Evolutionary conservation across 2,888 invertebrate species (phyloP), one percentile per base, ranked within the genome.

Genomic region (Nephrotoma guestfalica): DNA sequence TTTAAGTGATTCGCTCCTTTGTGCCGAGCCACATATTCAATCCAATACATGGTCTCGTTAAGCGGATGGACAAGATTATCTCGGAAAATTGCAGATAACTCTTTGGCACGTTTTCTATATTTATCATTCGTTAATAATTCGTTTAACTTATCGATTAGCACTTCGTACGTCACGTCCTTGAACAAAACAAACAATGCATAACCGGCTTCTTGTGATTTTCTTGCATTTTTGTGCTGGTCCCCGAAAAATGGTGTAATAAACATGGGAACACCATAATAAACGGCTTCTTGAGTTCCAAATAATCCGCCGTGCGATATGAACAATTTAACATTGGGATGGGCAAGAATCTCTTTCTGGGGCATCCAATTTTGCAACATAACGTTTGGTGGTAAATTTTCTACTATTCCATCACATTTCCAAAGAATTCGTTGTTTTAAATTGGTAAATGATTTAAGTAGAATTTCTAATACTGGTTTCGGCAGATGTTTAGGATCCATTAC

Each of bases 31-130:
- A 93, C 92, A 89, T 94, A 93, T 89, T 94, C 94, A 57, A 93
- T 92, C 94, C 94, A 94, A 89, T 92, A 94, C 86, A 93, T 91
- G 9, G 94, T 93, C 84, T 93, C 93, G 3, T 94, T 93, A 88
- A 93, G 89, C 1, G 94, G 93, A 86, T 92, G 91, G 87, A 93
- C 90, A 0, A 93, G 93, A 88, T 93, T 92, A 88, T 94, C 94
- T 43, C 91, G 91, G 89, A 93, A 94, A n/a, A 92, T 89, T 30
- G 89, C 89, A 0, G 93, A 93, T 1, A 92, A 89, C 88, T 92
- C 91, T 88, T 92, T 89, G 0, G 92, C 92, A 86, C 90, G 90
- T 15, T 90, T 90, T 88, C 89, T 90, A 87, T 92, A 92, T n/a
- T 88, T 89, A 0, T 91, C 90, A 87, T 92, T 90, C 0, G 89